Conservation (phyloP, 1,140 invertebrate genomes). For the Zaprionus tsacasi region DNA sequence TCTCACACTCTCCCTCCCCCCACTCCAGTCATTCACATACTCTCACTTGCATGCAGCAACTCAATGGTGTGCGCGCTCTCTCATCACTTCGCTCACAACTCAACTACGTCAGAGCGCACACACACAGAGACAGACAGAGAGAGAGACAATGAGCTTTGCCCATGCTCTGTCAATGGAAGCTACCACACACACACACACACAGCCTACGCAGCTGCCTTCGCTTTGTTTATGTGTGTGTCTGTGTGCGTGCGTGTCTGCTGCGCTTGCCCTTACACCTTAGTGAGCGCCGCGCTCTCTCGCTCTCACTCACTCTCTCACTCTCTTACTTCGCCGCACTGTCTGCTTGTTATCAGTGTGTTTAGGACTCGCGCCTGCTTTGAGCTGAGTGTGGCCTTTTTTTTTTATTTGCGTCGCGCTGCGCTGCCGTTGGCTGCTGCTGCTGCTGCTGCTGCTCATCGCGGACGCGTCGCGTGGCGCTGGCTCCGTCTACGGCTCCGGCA, state of each 20-base stretch:
- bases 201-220: background rate
- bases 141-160: constrained; percentile 34
- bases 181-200: constrained; percentile 11
- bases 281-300: constrained; percentile 1
- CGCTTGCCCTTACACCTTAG: constrained; percentile 7
- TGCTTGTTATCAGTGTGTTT: constrained; percentile 44
- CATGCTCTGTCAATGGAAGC: constrained; percentile 32
- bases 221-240: background rate
- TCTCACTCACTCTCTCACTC: background rate
- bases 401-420: background rate
- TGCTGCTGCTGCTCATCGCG: constrained; percentile 41
- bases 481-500: constrained; percentile 42
- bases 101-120: constrained; percentile 22
- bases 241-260: background rate
- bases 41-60: no score
- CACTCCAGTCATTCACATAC: constrained; percentile 7
- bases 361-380: constrained; percentile 36
- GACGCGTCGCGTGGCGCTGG: constrained; percentile 18
- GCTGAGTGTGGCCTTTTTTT: background rate
- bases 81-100: background rate
- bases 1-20: background rate
- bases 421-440: constrained; percentile 11
- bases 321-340: background rate
- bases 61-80: background rate
- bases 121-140: background rate